These are phyloP conservation scores for Aphelenchoides besseyi DNA, from an alignment of 1,140 invertebrate genomes.

Conservation along the genomic window DNA sequence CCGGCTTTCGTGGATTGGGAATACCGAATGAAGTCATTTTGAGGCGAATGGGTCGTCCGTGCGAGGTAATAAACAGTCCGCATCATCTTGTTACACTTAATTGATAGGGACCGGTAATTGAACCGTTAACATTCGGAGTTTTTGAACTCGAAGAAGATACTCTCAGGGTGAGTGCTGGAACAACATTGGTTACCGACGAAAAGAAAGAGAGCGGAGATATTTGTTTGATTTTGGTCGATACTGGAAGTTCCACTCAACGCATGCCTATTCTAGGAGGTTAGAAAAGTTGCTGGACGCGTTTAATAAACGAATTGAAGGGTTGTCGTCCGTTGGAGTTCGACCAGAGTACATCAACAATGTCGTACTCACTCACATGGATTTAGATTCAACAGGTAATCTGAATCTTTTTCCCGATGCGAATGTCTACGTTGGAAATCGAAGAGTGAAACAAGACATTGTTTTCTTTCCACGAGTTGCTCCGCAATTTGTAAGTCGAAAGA, in stretches of 20 bases:
- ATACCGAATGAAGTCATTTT: not conserved
- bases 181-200: constrained; percentile 23
- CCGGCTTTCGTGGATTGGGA: constrained; percentile 12
- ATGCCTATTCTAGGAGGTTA: not conserved
- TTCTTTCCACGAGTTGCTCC: constrained; percentile 25
- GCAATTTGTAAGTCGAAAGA: constrained; percentile 19
- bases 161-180: not conserved
- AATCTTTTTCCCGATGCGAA: constrained; percentile 31
- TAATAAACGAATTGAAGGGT: too few relatives aligned
- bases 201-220: constrained; percentile 23
- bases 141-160: constrained; percentile 9
- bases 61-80: too few relatives aligned
- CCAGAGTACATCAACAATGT: constrained; percentile 18
- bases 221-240: constrained; percentile 38
- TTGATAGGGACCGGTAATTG: constrained; percentile 16
- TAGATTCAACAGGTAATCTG: constrained; percentile 33
- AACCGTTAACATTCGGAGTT: constrained; percentile 10
- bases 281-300: too few relatives aligned
- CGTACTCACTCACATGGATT: constrained; percentile 5
- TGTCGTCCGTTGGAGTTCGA: constrained; percentile 11
- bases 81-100: too few relatives aligned
- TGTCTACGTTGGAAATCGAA: constrained; percentile 24
- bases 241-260: constrained; percentile 11
- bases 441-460: constrained; percentile 17
- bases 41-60: constrained; percentile 15